Base-by-base conservation (phyloP, 1,140 invertebrate genomes). In the Scaptomyza montana region DNA sequence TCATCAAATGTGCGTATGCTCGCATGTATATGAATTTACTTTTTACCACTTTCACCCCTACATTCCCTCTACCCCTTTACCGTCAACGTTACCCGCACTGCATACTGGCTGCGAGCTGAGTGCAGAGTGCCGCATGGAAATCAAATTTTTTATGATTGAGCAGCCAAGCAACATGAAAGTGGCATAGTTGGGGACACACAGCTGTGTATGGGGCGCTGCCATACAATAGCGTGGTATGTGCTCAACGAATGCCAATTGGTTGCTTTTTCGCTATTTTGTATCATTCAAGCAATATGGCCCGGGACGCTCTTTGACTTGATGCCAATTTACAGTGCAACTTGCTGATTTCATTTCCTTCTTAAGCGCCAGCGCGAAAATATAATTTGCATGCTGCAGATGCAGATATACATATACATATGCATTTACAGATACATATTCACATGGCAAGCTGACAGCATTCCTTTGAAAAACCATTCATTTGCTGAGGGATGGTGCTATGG, bases 121-220 rank as follows among this genome's bases (percentile, higher is more conserved):
- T 55, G 50, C 36, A 49, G 63, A 60, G 41, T 59, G 81, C 67
- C 64, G 25, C 69, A 69, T 60, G 82, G 78, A 87, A 86, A 87
- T 86, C 84, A 87, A 82, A 87, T 87, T 86, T 84, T 82, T 82
- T 86, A 87, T 87, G 82, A 86, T 86, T 87, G 82, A 86, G 69
- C 82, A 82, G 84, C 67, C 75, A 86, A 64, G 82, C 50, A 87
- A 84, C 82, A 77, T 86, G 75, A 84, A 85, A 84, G 78, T 66
- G 63, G 54, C 78, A 77, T 81, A 77, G 69, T 74, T 64, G 60
- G 47, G 41, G 36, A 33, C 25, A 41, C 6, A 53, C 7, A n/a
- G 10, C 3, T 33, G 30, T 33, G 19, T 25, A 13, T 60, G 55
- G 6, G 21, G n/a, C 12, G 12, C 57, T 12, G 21, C 21, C 21